Evolutionary conservation across 2,113 vertebrate genomes (phyloP).

Genomic region (Vireo altiloquus): DNA sequence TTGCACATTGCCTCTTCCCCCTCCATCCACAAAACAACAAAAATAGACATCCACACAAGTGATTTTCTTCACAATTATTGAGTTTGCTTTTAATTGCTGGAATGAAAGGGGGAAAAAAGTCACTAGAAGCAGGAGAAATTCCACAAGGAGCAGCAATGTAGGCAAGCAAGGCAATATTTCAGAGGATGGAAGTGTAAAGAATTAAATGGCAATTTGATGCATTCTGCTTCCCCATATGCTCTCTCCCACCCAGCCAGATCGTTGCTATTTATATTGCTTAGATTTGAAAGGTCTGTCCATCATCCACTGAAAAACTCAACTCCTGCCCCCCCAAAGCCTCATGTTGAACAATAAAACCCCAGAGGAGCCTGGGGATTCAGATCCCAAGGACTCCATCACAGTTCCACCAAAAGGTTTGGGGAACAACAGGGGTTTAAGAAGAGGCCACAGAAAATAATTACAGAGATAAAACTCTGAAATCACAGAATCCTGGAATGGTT

Average conservation of each 20-base stretch:
- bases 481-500: background rate
- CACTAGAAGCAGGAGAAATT: slow-evolving; percentile 35
- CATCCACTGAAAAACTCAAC: slow-evolving; percentile 6
- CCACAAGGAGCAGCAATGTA: slow-evolving; percentile 22
- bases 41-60: background rate
- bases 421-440: background rate
- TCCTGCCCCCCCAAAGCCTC: background rate
- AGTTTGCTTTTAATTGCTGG: slow-evolving; percentile 41
- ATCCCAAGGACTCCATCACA: background rate
- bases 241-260: slow-evolving; percentile 46
- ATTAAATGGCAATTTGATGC: slow-evolving; percentile 48
- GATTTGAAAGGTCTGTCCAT: slow-evolving; percentile 44
- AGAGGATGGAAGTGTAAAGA: slow-evolving; percentile 37
- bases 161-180: slow-evolving; percentile 34
- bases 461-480: background rate
- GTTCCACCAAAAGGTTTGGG: background rate
- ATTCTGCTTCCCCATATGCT: slow-evolving; percentile 50
- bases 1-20: slow-evolving; percentile 6
- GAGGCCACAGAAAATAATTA: background rate
- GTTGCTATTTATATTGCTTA: slow-evolving; percentile 10
- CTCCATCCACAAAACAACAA: background rate
- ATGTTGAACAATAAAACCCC: background rate
- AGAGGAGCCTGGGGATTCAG: background rate
- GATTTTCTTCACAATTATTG: background rate
- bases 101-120: slow-evolving; percentile 15